phyloP scores from a whole-genome alignment of 2,888 invertebrate genomes.

The Nycteola revayana region DNA sequence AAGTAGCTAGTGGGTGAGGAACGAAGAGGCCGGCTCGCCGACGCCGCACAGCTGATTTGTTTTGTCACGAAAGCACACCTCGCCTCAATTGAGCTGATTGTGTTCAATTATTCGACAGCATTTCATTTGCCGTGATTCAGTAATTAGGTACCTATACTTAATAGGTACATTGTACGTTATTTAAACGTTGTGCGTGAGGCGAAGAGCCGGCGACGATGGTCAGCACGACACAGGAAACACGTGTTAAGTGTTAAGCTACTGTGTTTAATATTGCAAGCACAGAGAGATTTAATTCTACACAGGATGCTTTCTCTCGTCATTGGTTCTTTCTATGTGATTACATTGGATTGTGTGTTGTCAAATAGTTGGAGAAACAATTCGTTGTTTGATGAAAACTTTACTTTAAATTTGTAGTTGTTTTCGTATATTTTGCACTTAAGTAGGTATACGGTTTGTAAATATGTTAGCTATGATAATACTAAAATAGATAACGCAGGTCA shows the following conservation, averaged over 20 bases:
- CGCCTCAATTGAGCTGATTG: conserved; percentile 39
- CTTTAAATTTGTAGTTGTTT: conserved; percentile 1
- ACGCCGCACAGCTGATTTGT: conserved; percentile 63
- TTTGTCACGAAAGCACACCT: conserved; percentile 47
- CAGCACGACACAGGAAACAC: conserved; percentile 38
- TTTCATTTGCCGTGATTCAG: conserved; percentile 36
- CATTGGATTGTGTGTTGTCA: conserved; percentile 6
- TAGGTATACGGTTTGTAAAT: too few species aligned
- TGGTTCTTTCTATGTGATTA: conserved; percentile 13
- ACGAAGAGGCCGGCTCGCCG: conserved; percentile 22
- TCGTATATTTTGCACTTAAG: too few species aligned
- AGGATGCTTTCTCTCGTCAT: conserved; percentile 22
- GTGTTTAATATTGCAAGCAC: conserved; percentile 28
- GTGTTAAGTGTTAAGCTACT: conserved; percentile 29
- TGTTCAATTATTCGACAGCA: conserved; percentile 42
- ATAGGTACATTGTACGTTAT: conserved; percentile 17
- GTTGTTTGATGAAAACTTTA: too few species aligned
- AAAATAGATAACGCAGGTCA: too few species aligned
- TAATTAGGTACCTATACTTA: too few species aligned
- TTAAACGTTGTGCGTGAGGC: conserved; percentile 19
- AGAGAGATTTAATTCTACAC: conserved; percentile 23
- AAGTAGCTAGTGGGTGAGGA: conserved; percentile 50
- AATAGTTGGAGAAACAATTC: too few species aligned
- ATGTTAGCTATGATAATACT: too few species aligned
- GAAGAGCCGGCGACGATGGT: conserved; percentile 12